Percentiles rank a stretch among this genome's conserved stretches.
Evolutionary conservation across 2,113 vertebrate species (phyloP).

Genomic region (Myrmecophaga tridactyla): DNA sequence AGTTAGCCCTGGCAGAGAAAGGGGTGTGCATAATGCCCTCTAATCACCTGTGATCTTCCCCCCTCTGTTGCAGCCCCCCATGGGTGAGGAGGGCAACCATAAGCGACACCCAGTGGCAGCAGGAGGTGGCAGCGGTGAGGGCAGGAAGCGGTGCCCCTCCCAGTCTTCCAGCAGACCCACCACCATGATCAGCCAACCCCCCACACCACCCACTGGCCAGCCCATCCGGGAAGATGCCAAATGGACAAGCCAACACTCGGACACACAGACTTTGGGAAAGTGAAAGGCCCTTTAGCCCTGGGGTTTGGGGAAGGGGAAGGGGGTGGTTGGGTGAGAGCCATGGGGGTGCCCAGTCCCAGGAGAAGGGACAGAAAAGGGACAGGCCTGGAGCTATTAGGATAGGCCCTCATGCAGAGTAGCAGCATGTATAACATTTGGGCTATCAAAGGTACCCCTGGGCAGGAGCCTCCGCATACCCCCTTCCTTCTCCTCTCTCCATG

Average conservation of each 20-base stretch:
- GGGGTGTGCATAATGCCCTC: background rate
- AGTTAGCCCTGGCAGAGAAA: background rate
- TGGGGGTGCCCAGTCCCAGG: constrained; percentile 71
- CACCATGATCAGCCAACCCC: constrained; percentile 78
- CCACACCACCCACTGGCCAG: constrained; percentile 78
- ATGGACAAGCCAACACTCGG: constrained; percentile 85
- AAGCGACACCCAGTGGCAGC: constrained; percentile 88
- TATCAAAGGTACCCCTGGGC: constrained; percentile 71
- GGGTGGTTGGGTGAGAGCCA: constrained; percentile 69
- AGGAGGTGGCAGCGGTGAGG: constrained; percentile 88
- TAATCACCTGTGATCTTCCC: constrained; percentile 15
- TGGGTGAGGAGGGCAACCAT: constrained; percentile 93
- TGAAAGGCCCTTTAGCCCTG: constrained; percentile 76
- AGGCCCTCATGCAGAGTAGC: constrained; percentile 52
- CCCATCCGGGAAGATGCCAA: constrained; percentile 90
- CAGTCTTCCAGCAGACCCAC: constrained; percentile 89
- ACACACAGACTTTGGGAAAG: constrained; percentile 83
- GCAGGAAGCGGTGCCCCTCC: constrained; percentile 92
- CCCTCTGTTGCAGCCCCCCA: constrained; percentile 90
- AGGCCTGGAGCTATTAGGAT: constrained; percentile 21
- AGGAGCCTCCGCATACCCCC: constrained; percentile 72
- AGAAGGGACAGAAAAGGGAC: constrained; percentile 59
- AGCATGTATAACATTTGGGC: constrained; percentile 43
- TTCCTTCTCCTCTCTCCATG: constrained; percentile 65
- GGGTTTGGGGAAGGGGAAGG: constrained; percentile 62